Conservation (phyloP, 2,797 vertebrate genomes). For the Poeciliopsis turneri region DNA sequence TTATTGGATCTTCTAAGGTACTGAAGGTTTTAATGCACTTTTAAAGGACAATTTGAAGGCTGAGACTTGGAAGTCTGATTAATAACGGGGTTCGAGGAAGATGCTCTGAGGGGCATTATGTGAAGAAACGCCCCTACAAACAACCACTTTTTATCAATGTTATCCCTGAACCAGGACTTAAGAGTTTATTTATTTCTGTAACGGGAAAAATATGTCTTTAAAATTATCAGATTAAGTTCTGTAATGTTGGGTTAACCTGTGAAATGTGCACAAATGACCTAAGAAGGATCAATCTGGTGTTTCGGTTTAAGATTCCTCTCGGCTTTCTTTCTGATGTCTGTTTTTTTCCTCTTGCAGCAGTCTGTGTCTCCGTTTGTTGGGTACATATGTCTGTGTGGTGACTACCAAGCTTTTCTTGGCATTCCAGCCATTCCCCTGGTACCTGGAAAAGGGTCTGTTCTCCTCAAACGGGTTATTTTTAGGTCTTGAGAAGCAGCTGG, state of each 20-base stretch:
- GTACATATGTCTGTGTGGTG: slow-evolving; percentile 15
- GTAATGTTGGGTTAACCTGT: background rate
- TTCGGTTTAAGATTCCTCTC: slow-evolving; percentile 5
- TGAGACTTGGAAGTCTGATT: background rate
- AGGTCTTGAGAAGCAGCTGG: slow-evolving; percentile 64
- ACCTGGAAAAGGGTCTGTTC: slow-evolving; percentile 72
- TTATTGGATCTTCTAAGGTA: background rate
- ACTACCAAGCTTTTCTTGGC: slow-evolving; percentile 40
- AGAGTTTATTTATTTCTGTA: background rate
- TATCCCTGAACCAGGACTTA: background rate
- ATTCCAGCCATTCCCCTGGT: slow-evolving; percentile 72
- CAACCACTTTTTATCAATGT: background rate
- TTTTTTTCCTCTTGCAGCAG: slow-evolving; percentile 13
- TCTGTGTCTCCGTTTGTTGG: slow-evolving; percentile 5
- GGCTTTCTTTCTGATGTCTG: background rate
- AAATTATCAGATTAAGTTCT: background rate
- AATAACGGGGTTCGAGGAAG: background rate
- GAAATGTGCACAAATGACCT: background rate
- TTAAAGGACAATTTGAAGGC: background rate
- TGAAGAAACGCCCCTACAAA: background rate
- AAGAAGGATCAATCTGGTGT: background rate
- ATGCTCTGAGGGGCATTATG: background rate
- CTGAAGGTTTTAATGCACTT: background rate
- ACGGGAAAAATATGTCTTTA: background rate
- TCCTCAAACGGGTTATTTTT: slow-evolving; percentile 63